Base-by-base conservation (phyloP, 2,888 invertebrate genomes). In the Latheticus oryzae region DNA sequence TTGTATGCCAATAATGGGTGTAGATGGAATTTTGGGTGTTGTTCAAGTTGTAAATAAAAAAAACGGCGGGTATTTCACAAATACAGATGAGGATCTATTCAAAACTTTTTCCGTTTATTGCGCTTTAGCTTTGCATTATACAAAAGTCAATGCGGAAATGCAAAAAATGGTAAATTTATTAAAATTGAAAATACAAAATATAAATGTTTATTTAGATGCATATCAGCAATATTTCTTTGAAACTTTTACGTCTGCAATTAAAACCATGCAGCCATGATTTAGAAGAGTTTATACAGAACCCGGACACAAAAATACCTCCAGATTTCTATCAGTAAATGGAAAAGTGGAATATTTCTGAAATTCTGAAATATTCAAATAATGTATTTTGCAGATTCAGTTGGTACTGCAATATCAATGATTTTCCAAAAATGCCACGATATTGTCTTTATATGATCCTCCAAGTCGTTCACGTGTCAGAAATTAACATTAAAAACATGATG, bases 41-140 rank as follows among this genome's bases (percentile, higher is more conserved):
- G 82, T 86, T 0, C 83, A 84, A 70, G 73, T 86, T 3, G 80
- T 82, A 0, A 86, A 86, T 72, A 86, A 86, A 70, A 74, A 64
- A 3, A 72, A 73, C 75, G 78, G 69, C 67, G 78, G 32, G 47
- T 76, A 81, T 1, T 87, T 86, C 68, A 78, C 79, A 23, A 23
- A 63, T 0, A 80, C 81, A 2, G 86, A 87, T 65, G 85, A 85
- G 70, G 69, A 75, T 40, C 73, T 86, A 45, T 83, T 85, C 64
- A 70, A 79, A 5, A 83, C 83, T 12, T 84, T 86, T 71, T 79
- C 84, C 9, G 80, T 80, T 58, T 86, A 85, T 68, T 84, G 83
- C 66, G 81, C 83, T 0, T 77, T 86, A 30, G 83, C 83, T n/a
- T 77, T 86, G 2, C 83, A 85, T 73, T 85, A 83, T 66, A 80